phyloP scores from a whole-genome alignment of 2,113 vertebrate genomes.

The Neofelis nebulosa region DNA sequence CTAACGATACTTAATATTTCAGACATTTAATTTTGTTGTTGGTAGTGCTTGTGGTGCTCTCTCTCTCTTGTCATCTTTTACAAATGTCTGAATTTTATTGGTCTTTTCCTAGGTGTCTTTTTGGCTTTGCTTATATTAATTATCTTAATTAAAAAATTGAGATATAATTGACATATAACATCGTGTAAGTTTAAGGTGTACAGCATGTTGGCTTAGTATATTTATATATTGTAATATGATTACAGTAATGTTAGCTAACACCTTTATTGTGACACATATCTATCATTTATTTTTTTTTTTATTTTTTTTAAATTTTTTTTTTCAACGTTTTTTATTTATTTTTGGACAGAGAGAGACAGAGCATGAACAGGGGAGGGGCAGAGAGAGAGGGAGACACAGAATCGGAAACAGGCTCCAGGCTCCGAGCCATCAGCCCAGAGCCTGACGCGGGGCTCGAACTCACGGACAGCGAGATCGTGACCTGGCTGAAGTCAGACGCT shows the following conservation, averaged over 20 bases:
- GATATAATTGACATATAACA: not conserved
- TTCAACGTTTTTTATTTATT: no score
- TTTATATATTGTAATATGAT: not conserved
- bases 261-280: not conserved
- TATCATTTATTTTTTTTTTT: not conserved
- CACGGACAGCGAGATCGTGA: no score
- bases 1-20: not conserved
- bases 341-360: no score
- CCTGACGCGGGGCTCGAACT: no score
- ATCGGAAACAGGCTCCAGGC: no score
- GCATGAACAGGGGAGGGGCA: no score
- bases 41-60: not conserved
- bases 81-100: not conserved
- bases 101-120: not conserved
- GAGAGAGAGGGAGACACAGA: no score
- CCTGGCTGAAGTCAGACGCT: no score
- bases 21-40: slow-evolving; percentile 1
- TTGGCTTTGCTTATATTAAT: not conserved
- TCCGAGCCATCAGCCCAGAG: no score
- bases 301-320: no score
- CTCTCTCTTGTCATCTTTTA: not conserved
- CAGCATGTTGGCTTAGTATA: not conserved
- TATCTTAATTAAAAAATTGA: not conserved
- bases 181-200: not conserved
- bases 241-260: not conserved